Evolutionary conservation across 2,113 vertebrate genomes (phyloP).

Genomic region (human): DNA sequence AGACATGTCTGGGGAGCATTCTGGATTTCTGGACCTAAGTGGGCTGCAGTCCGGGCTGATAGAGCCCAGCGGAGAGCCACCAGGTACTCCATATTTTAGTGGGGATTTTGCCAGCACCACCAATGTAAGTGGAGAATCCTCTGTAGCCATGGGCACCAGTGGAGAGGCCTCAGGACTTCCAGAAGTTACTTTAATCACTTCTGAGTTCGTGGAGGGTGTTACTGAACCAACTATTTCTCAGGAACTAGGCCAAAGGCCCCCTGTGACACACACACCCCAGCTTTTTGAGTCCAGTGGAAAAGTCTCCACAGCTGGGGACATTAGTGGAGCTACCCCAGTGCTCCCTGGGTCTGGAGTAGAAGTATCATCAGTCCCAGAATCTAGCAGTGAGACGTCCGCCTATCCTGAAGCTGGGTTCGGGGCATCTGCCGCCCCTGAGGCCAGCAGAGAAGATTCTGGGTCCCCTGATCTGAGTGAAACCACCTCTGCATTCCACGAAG

Average conservation of each 20-base stretch:
- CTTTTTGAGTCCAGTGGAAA: conserved; percentile 79
- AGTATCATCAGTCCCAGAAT: conserved; percentile 79
- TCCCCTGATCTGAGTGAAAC: conserved; percentile 78
- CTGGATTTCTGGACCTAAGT: conserved; percentile 78
- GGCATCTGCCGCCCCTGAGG: conserved; percentile 74
- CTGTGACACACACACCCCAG: conserved; percentile 76
- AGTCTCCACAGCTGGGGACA: conserved; percentile 74
- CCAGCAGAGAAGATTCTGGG: conserved; percentile 65
- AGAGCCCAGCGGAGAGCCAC: conserved; percentile 78
- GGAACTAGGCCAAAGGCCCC: conserved; percentile 84
- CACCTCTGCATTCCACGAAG: conserved; percentile 75
- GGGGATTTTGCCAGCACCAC: conserved; percentile 82
- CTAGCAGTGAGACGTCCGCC: conserved; percentile 73
- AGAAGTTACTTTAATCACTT: conserved; percentile 84
- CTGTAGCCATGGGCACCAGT: conserved; percentile 73
- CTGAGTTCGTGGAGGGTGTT: conserved; percentile 83
- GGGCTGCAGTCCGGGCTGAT: conserved; percentile 79
- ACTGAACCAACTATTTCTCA: conserved; percentile 80
- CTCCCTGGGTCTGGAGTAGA: conserved; percentile 79
- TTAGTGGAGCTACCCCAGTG: conserved; percentile 75
- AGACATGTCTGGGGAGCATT: conserved; percentile 78
- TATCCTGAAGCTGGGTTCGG: conserved; percentile 79
- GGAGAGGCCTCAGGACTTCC: conserved; percentile 83
- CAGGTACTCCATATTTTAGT: conserved; percentile 79
- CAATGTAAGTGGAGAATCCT: conserved; percentile 77